A percentile compares a stretch with the other conserved stretches of the same genome.
phyloP scores from a whole-genome alignment of 2,797 vertebrate species.

The Kryptopterus vitreolus region DNA sequence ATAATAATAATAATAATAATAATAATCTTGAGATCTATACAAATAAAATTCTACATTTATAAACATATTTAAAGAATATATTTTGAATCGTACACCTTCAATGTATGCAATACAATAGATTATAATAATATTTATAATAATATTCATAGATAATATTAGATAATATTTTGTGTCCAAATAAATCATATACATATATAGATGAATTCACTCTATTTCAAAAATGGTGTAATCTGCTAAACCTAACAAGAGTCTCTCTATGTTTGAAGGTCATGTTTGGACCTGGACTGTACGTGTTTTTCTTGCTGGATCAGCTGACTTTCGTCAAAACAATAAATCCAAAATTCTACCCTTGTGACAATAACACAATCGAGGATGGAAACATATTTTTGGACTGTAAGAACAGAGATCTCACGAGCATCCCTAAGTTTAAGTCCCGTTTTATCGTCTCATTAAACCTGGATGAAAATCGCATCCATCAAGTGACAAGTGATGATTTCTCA shows the following conservation, averaged over 20 bases:
- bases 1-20: too few relatives aligned
- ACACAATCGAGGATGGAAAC: slow-evolving; percentile 40
- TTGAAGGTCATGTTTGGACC: slow-evolving; percentile 63
- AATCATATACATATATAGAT: neutral
- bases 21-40: neutral
- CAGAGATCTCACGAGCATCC: slow-evolving; percentile 67
- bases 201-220: neutral
- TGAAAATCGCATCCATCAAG: slow-evolving; percentile 66
- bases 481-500: slow-evolving; percentile 62
- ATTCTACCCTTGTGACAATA: slow-evolving; percentile 82
- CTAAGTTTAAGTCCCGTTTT: slow-evolving; percentile 63
- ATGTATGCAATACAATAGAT: neutral
- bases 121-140: too few relatives aligned
- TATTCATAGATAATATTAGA: too few relatives aligned
- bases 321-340: slow-evolving; percentile 63
- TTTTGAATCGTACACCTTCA: neutral
- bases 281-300: slow-evolving; percentile 55
- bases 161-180: too few relatives aligned
- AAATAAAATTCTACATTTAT: neutral
- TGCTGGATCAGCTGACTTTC: slow-evolving; percentile 55
- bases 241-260: slow-evolving; percentile 23
- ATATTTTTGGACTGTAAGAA: slow-evolving; percentile 70
- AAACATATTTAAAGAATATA: neutral
- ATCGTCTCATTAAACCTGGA: slow-evolving; percentile 71
- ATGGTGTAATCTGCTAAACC: neutral